Percentiles rank a stretch among this genome's conserved stretches.
These are phyloP conservation scores for Cantharis lateralis DNA, from an alignment of 2,888 invertebrate genomes.

Conservation along the genomic window DNA sequence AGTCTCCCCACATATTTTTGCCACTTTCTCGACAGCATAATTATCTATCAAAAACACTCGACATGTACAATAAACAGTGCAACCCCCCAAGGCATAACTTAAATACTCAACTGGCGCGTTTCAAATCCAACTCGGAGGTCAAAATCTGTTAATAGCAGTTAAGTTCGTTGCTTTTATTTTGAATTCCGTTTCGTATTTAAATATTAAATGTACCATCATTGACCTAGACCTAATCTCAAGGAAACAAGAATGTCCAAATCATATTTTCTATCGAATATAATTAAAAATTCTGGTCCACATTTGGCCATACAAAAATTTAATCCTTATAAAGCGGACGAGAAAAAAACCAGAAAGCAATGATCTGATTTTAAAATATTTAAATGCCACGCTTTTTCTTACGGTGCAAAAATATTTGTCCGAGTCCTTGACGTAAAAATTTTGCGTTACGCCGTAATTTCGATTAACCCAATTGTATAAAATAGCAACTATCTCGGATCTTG, in stretches of 20 bases:
- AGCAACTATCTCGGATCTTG: background rate
- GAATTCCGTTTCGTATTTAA: background rate
- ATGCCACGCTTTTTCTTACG: background rate
- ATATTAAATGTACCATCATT: background rate
- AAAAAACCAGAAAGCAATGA: background rate
- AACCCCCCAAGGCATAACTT: background rate
- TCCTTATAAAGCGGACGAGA: background rate
- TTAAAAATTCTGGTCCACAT: background rate
- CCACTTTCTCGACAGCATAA: background rate
- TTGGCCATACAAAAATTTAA: background rate
- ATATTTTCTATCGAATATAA: background rate
- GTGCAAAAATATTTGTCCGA: background rate
- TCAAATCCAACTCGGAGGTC: background rate
- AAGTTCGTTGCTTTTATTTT: background rate
- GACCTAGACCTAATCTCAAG: background rate
- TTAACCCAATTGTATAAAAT: background rate
- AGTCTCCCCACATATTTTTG: background rate
- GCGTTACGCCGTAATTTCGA: background rate
- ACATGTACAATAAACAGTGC: background rate
- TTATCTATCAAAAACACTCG: background rate
- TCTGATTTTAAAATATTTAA: background rate
- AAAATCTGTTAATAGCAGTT: background rate
- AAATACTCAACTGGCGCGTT: background rate
- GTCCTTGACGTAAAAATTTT: background rate
- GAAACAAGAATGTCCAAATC: background rate